Evolutionary conservation across 2,113 vertebrate genomes (phyloP), one percentile per base, ranked within the genome.

Genomic region (Macrotus californicus): DNA sequence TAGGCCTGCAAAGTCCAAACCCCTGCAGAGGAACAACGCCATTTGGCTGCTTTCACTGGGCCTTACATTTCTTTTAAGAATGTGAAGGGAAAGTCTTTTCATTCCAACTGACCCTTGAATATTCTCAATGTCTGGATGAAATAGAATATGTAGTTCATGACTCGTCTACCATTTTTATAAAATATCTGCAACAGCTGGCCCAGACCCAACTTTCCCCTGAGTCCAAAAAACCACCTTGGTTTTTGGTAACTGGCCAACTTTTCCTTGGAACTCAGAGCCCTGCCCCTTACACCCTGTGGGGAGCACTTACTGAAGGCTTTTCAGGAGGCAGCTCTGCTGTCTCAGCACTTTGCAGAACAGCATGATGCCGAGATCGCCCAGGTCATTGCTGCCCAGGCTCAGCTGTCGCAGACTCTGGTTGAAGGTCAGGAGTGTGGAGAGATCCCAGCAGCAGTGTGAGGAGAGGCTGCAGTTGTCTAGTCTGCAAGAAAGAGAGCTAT

Each of bases 271-370:
- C 67, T 52, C 43, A 13, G 46, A 26, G 14, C 56, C 16, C 34
- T 12, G 2, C 18, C 50, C 36, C 7, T 3, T 16, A 52, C 22
- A 26, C 41, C n/a, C n/a, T 7, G 2, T 19, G 10, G 31, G 6
- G 29, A 2, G 24, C 14, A 87, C 98, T 98, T 96, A 98, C 98
- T 98, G 94, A 43, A 98, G 92, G n/a, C 93, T 97, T 91, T 98
- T 96, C 56, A 98, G 16, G 0, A 97, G 89, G 91, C 98, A 98
- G 96, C 72, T 87, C 41, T 96, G 98, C 79, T 97, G 97, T 36
- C 80, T 98, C 91, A 98, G 81, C 11, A 98, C 98, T 81, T 98
- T 98, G 2, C 98, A 98, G 83, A 98, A 96, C 95, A 98, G 97
- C 86, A 95, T 96, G 73, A 98, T 46, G 0, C 98, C 98, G 87